A percentile compares a stretch with the other conserved stretches of the same genome.
These are phyloP conservation scores for Lepidurus arcticus DNA, from an alignment of 1,140 invertebrate species.

Conservation along the genomic window DNA sequence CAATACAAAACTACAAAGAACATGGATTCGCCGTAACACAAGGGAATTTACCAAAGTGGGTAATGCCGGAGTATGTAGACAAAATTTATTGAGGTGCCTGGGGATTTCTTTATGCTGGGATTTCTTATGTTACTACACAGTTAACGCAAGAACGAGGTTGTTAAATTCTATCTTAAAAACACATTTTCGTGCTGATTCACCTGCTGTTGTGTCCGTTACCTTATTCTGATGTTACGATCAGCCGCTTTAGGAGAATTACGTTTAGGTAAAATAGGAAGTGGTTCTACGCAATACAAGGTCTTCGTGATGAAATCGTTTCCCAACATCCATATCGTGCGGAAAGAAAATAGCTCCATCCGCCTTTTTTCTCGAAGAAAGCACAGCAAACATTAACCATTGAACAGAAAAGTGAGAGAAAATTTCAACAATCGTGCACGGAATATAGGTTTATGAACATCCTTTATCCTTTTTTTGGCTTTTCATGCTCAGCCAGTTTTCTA, in stretches of 20 bases:
- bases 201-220: conserved; percentile 13
- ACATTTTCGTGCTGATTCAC: not conserved
- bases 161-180: not conserved
- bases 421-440: too few species aligned
- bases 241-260: not conserved
- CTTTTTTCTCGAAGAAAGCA: too few species aligned
- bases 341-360: not conserved
- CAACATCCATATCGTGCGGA: not conserved
- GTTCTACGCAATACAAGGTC: not conserved
- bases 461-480: too few species aligned
- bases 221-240: not conserved
- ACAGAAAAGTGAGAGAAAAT: too few species aligned
- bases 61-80: not conserved
- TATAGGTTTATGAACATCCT: too few species aligned
- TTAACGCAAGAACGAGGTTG: not conserved
- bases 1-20: conserved; percentile 6
- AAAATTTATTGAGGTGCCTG: not conserved
- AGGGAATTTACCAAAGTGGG: not conserved
- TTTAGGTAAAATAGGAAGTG: not conserved
- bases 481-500: not conserved
- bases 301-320: not conserved
- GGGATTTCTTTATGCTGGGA: not conserved
- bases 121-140: not conserved
- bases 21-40: conserved; percentile 12
- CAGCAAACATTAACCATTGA: too few species aligned